These are phyloP conservation scores for Sialis lutaria DNA, from an alignment of 2,888 invertebrate species.

Conservation along the genomic window DNA sequence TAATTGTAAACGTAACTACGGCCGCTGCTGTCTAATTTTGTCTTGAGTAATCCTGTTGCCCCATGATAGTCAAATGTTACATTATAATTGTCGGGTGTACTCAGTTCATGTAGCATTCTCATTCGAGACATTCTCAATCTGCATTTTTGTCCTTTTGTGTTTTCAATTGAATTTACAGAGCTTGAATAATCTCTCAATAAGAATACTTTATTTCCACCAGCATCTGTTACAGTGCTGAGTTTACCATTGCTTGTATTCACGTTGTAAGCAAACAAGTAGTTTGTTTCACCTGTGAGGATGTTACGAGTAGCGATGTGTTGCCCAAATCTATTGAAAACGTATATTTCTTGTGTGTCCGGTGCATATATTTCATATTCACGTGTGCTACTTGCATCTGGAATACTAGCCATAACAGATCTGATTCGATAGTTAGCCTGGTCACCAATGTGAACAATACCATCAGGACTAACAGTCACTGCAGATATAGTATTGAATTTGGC, in stretches of 20 bases:
- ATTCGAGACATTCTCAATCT: constrained; percentile 80
- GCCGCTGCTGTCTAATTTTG: constrained; percentile 77
- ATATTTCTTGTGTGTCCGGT: constrained; percentile 88
- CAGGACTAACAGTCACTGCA: constrained; percentile 82
- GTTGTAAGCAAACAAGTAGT: constrained; percentile 88
- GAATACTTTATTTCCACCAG: constrained; percentile 80
- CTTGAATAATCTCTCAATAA: constrained; percentile 66
- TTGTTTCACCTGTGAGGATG: constrained; percentile 85
- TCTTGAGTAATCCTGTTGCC: constrained; percentile 73
- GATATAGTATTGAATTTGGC: constrained; percentile 90
- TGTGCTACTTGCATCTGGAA: constrained; percentile 67
- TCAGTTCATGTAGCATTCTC: constrained; percentile 77
- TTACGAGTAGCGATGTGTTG: constrained; percentile 89
- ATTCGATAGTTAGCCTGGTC: constrained; percentile 87
- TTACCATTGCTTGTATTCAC: constrained; percentile 94
- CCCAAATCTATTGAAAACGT: constrained; percentile 84
- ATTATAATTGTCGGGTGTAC: constrained; percentile 86
- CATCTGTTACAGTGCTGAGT: constrained; percentile 82
- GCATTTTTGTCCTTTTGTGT: constrained; percentile 84
- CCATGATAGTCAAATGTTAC: constrained; percentile 88
- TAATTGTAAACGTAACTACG: constrained; percentile 87
- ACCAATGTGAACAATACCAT: constrained; percentile 86
- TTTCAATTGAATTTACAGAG: constrained; percentile 85
- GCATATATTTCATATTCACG: constrained; percentile 89
- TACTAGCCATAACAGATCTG: constrained; percentile 74